Evolutionary conservation across 2,888 invertebrate genomes (phyloP), one percentile per base, ranked within the genome.

Genomic region (Scrobipalpa costella): DNA sequence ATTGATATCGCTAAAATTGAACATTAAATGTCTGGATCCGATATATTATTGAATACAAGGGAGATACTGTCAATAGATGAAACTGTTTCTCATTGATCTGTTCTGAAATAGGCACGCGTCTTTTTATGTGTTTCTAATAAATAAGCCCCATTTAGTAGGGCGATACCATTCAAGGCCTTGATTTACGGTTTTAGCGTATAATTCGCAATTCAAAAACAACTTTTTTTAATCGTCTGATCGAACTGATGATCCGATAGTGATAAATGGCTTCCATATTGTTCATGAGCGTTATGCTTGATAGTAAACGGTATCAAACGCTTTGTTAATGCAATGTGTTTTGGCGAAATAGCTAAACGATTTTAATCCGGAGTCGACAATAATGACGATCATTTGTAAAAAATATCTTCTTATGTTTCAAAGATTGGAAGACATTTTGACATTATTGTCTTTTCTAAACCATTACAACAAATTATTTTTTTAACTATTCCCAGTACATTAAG

Each of bases 121-220:
- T 69, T 80, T 83, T 81, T 85, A 83, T 88, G 75, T 82, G 78
- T 75, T 79, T 78, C 80, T 79, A 83, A 87, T 89, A 88, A 88
- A 88, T 86, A 84, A 73, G 75, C 73, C 72, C 77, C 79, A 79
- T 86, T 83, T 84, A 80, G 81, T 80, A 79, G 84, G 84, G 85
- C 81, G 79, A 80, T 74, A 72, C 79, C 77, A 82, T 83, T 84
- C 83, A 74, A 77, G 70, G 68, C 69, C 68, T 77, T 89, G 90
- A 91, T 91, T 91, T 91, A 90, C 86, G 70, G 76, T 76, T 76
- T 75, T 70, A 72, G 74, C 80, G 81, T 80, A 76, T 82, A 84
- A 85, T 85, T 80, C 78, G 78, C 71, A 73, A 76, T 77, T 77
- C 75, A 76, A 83, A 86, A 84, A 84, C 78, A 80, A 73, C 63